A percentile compares a stretch with the other conserved stretches of the same genome.
phyloP scores from a whole-genome alignment of 2,888 invertebrate species.

The Netelia virgata region DNA sequence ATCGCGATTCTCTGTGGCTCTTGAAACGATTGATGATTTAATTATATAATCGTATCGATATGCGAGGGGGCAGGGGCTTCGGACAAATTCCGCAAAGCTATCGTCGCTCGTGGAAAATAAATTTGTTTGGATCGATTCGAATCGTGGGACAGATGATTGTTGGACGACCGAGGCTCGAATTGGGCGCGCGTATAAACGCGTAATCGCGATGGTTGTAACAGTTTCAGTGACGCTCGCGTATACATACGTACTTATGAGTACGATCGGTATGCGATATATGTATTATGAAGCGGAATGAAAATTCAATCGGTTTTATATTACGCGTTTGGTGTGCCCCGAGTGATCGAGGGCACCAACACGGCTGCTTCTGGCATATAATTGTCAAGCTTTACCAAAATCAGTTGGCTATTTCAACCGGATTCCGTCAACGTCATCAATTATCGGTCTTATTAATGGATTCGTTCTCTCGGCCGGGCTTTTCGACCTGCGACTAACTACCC shows the following conservation, averaged over 20 bases:
- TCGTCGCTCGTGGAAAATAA: background rate
- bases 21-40: slow-evolving; percentile 4
- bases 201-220: slow-evolving; percentile 74
- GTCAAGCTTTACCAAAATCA: slow-evolving; percentile 68
- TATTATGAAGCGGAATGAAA: slow-evolving; percentile 73
- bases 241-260: background rate
- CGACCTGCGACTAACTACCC: slow-evolving; percentile 15
- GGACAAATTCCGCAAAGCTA: no score
- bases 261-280: slow-evolving; percentile 72
- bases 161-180: slow-evolving; percentile 74
- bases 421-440: slow-evolving; percentile 63
- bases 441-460: slow-evolving; percentile 61
- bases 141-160: slow-evolving; percentile 56
- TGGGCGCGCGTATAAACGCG: slow-evolving; percentile 74
- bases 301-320: slow-evolving; percentile 71
- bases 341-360: slow-evolving; percentile 17
- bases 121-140: slow-evolving; percentile 41
- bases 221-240: background rate
- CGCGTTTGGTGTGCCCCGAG: slow-evolving; percentile 47
- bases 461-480: slow-evolving; percentile 27
- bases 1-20: slow-evolving; percentile 23
- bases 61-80: background rate
- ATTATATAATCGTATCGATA: slow-evolving; percentile 3
- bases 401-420: slow-evolving; percentile 61
- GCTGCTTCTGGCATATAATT: slow-evolving; percentile 59